These are phyloP conservation scores for Mirza zaza DNA, from an alignment of 2,113 vertebrate species.

Conservation along the genomic window DNA sequence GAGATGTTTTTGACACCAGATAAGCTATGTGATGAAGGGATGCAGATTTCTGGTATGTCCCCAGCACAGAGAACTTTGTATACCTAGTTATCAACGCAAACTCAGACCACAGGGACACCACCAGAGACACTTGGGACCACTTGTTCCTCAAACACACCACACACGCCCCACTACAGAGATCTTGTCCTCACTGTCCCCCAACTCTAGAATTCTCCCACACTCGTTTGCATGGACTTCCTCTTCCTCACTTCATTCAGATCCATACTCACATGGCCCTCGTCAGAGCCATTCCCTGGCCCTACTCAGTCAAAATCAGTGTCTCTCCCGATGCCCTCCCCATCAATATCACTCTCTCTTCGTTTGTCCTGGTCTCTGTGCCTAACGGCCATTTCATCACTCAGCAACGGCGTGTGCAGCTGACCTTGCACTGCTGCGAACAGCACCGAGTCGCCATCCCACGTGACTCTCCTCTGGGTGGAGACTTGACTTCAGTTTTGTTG, in stretches of 20 bases:
- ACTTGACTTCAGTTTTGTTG: neutral
- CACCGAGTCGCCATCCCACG: accelerated
- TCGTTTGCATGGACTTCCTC: neutral
- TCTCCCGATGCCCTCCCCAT: neutral
- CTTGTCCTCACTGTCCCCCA: neutral
- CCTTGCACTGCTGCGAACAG: accelerated
- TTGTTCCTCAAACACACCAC: neutral
- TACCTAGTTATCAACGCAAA: neutral
- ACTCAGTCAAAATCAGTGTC: accelerated
- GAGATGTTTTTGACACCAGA: neutral
- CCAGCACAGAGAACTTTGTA: neutral
- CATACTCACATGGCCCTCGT: neutral
- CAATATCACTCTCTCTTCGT: accelerated
- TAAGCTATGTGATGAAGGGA: neutral
- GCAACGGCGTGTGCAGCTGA: neutral
- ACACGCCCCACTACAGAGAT: accelerated
- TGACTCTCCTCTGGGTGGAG: neutral
- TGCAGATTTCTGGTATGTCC: neutral
- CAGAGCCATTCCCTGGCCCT: neutral
- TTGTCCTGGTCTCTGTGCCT: neutral
- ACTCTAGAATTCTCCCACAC: neutral
- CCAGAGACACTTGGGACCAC: neutral
- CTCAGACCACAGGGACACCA: neutral
- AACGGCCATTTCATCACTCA: accelerated
- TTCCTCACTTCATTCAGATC: neutral